Conservation (phyloP, 2,113 vertebrate genomes). For the Cebus imitator region DNA sequence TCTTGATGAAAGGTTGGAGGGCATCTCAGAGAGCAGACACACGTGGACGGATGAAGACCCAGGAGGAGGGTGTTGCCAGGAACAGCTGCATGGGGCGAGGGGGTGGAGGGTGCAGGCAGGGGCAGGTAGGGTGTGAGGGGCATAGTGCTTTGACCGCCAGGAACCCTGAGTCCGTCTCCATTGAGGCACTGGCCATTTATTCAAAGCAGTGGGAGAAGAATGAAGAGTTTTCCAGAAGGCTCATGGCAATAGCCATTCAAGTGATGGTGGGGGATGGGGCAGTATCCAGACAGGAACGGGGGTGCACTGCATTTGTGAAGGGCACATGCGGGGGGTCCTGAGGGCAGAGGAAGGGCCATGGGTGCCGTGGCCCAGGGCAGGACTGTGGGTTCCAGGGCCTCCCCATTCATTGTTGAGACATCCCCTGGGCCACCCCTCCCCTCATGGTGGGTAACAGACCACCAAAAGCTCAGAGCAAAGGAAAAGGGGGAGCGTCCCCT, state of each 20-base stretch:
- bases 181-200: neutral
- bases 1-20: neutral
- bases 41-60: neutral
- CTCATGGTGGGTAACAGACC: neutral
- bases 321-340: fast-evolving
- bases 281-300: neutral
- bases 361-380: neutral
- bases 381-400: neutral
- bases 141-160: neutral
- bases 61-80: neutral
- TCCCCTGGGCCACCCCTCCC: neutral
- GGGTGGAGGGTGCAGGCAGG: neutral
- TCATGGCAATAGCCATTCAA: neutral
- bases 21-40: neutral
- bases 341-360: neutral
- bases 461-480: neutral
- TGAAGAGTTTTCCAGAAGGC: neutral
- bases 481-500: neutral
- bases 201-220: neutral
- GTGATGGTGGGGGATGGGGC: neutral
- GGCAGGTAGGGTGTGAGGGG: neutral
- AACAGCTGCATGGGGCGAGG: neutral
- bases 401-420: neutral
- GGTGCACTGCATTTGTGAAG: neutral
- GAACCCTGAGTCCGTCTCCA: neutral